Percentiles rank a stretch among this genome's conserved stretches.
phyloP scores from a whole-genome alignment of 2,888 invertebrate species.

The Incurvaria masculella region DNA sequence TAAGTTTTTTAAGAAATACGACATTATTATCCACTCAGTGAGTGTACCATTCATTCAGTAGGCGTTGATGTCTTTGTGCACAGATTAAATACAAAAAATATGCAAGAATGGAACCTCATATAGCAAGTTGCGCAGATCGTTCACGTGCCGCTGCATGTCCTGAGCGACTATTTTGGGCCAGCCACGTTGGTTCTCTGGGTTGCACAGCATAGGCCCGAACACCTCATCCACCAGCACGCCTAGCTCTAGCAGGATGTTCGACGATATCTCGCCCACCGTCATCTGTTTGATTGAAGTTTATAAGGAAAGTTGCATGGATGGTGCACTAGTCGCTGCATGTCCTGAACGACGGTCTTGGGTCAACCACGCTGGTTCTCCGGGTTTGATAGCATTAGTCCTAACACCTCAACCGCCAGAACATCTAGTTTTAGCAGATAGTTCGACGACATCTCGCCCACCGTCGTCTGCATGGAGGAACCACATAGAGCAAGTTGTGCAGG shows the following conservation, averaged over 20 bases:
- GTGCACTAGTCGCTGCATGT: slow-evolving; percentile 67
- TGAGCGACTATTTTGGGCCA: slow-evolving; percentile 73
- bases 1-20: too few species aligned
- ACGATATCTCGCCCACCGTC: slow-evolving; percentile 69
- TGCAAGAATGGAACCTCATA: slow-evolving; percentile 49
- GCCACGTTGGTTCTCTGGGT: slow-evolving; percentile 64
- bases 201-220: slow-evolving; percentile 68
- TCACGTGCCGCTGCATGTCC: slow-evolving; percentile 68
- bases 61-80: not conserved
- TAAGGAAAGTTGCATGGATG: slow-evolving; percentile 67
- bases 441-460: slow-evolving; percentile 70
- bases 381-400: slow-evolving; percentile 70
- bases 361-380: slow-evolving; percentile 67
- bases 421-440: slow-evolving; percentile 68
- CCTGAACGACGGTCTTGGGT: slow-evolving; percentile 69
- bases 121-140: slow-evolving; percentile 65
- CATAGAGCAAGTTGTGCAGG: slow-evolving; percentile 66
- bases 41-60: not conserved
- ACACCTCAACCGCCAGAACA: slow-evolving; percentile 67
- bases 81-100: slow-evolving; percentile 1
- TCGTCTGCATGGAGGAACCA: slow-evolving; percentile 56
- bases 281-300: slow-evolving; percentile 58
- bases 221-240: slow-evolving; percentile 68
- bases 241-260: slow-evolving; percentile 67
- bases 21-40: too few species aligned